A percentile compares a stretch with the other conserved stretches of the same genome.
Evolutionary conservation across 2,797 vertebrate genomes (phyloP).

Genomic region (Sitta carolinensis): DNA sequence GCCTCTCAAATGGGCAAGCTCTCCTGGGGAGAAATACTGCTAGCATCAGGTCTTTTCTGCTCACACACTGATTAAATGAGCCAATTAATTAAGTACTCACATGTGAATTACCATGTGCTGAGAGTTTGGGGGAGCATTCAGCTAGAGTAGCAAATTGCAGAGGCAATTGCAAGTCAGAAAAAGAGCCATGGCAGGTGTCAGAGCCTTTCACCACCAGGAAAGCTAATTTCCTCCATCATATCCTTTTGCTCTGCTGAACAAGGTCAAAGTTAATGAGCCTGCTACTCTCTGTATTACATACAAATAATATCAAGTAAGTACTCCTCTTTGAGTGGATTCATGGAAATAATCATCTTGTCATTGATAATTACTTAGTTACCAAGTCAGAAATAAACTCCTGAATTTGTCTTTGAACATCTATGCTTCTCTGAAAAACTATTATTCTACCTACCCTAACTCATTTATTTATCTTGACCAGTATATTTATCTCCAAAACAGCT

Average conservation of each 20-base stretch:
- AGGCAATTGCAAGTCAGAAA: background rate
- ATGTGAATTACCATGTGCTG: slow-evolving; percentile 44
- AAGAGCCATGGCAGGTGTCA: slow-evolving; percentile 26
- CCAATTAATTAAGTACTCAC: slow-evolving; percentile 56
- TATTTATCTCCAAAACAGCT: background rate
- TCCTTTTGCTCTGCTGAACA: slow-evolving; percentile 21
- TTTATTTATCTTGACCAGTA: background rate
- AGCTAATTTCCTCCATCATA: slow-evolving; percentile 20
- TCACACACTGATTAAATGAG: slow-evolving; percentile 56
- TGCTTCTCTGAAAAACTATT: background rate
- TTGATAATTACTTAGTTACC: background rate
- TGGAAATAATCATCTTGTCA: background rate
- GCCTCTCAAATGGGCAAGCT: slow-evolving; percentile 47
- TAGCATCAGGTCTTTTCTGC: slow-evolving; percentile 47
- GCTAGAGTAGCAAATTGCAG: background rate
- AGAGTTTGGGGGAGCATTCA: slow-evolving; percentile 25
- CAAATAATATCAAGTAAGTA: slow-evolving; percentile 29
- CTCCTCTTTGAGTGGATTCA: background rate
- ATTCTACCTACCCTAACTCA: background rate
- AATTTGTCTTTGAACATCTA: background rate
- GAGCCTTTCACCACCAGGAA: background rate
- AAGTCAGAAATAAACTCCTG: background rate
- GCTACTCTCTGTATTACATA: background rate
- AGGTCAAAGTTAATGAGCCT: slow-evolving; percentile 28
- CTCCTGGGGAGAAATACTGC: slow-evolving; percentile 49